Percentiles rank a stretch among this genome's conserved stretches.
phyloP scores from a whole-genome alignment of 2,113 vertebrate genomes.

The Otocyon megalotis region DNA sequence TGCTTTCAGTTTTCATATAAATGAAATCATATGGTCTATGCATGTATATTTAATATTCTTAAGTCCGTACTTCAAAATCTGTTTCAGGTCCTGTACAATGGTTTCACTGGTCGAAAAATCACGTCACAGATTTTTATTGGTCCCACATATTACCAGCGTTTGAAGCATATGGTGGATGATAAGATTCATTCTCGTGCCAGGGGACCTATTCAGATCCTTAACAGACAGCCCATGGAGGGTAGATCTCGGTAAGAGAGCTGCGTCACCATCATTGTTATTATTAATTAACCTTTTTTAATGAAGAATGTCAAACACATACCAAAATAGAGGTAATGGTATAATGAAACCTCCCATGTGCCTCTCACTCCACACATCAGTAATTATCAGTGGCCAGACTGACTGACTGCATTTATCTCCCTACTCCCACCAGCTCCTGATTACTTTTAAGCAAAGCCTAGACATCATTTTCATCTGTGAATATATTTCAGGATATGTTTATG shows the following conservation, averaged over 20 bases:
- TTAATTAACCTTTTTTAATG: not conserved
- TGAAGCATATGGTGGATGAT: constrained; percentile 99
- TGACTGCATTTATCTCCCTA: not conserved
- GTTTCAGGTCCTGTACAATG: constrained; percentile 96
- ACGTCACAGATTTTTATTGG: constrained; percentile 99
- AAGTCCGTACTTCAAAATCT: constrained; percentile 43
- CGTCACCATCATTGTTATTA: fast-evolving
- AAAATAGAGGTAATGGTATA: not conserved
- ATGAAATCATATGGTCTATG: not conserved
- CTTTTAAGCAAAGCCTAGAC: not conserved
- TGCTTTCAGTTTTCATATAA: constrained; percentile 31
- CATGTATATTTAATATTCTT: not conserved
- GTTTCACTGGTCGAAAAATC: constrained; percentile 98
- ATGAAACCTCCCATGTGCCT: not conserved
- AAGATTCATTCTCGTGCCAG: constrained; percentile 98
- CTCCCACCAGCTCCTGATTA: not conserved
- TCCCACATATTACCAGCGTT: constrained; percentile 97
- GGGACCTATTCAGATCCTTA: constrained; percentile 99
- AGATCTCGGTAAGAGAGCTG: constrained; percentile 94
- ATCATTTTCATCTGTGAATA: not conserved
- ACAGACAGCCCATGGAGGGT: constrained; percentile 98
- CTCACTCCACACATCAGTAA: not conserved
- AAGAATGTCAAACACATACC: not conserved
- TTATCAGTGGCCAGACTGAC: not conserved
- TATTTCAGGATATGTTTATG: not conserved